phyloP scores from a whole-genome alignment of 1,140 invertebrate species.

The Maconellicoccus hirsutus region DNA sequence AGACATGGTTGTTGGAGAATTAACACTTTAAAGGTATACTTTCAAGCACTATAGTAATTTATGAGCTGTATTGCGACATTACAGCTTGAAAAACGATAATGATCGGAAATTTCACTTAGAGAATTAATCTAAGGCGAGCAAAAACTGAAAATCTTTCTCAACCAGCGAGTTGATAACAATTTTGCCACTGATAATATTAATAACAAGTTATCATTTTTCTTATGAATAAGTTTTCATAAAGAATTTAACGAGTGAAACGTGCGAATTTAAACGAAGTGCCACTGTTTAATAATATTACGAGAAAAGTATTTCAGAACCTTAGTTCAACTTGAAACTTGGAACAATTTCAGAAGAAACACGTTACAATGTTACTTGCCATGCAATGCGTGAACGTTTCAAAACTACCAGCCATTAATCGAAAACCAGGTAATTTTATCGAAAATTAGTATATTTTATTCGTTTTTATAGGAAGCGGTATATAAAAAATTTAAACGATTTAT shows the following conservation, averaged over 20 bases:
- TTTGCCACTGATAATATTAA: neutral
- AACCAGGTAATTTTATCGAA: neutral
- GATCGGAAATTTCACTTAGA: neutral
- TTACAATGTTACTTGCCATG: slow-evolving; percentile 1
- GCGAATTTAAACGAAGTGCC: neutral
- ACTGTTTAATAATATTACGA: neutral
- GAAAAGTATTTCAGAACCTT: neutral
- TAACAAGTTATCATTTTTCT: neutral
- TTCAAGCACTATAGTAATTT: neutral
- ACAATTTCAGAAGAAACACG: slow-evolving; percentile 8
- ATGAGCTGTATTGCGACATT: neutral
- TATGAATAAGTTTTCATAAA: neutral
- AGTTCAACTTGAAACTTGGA: neutral
- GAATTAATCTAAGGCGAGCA: neutral
- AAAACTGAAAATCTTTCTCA: neutral
- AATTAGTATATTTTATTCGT: neutral
- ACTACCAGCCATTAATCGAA: neutral
- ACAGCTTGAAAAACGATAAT: neutral
- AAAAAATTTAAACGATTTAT: no score
- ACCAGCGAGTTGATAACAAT: neutral
- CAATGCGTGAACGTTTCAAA: slow-evolving; percentile 6
- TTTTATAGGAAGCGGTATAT: no score
- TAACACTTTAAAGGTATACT: neutral
- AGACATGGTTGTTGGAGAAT: neutral
- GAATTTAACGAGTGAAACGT: neutral